phyloP scores from a whole-genome alignment of 2,797 vertebrate genomes.

The Hapalemur alaotrensis region DNA sequence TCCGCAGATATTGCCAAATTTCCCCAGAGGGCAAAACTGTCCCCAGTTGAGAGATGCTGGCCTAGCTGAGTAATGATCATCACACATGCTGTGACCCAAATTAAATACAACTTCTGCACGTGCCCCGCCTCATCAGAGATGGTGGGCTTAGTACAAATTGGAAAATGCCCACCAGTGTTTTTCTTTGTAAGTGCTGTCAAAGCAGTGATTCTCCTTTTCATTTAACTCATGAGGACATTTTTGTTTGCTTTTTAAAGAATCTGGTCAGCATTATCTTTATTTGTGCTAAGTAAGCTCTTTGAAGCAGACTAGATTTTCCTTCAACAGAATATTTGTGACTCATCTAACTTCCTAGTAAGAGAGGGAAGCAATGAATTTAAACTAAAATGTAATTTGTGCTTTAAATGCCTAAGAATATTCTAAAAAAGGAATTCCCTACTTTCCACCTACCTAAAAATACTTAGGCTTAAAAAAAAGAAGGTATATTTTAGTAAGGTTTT shows the following conservation, averaged over 20 bases:
- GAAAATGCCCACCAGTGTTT: background rate
- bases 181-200: slow-evolving; percentile 18
- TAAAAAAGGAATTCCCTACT: background rate
- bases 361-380: background rate
- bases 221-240: background rate
- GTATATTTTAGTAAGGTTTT: background rate
- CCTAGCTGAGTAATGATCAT: slow-evolving; percentile 80
- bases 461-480: background rate
- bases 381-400: background rate
- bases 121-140: background rate
- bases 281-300: slow-evolving; percentile 24
- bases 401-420: background rate
- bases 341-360: background rate
- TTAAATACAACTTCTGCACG: slow-evolving; percentile 20
- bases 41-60: background rate
- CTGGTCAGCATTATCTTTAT: slow-evolving; percentile 14
- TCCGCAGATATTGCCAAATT: background rate
- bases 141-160: background rate
- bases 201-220: slow-evolving; percentile 29
- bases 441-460: slow-evolving; percentile 8
- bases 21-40: background rate
- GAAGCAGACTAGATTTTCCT: background rate
- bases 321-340: background rate
- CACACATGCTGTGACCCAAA: slow-evolving; percentile 80
- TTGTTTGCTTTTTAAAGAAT: slow-evolving; percentile 19